Evolutionary conservation across 1,140 invertebrate genomes (phyloP).

Genomic region (Drosophila willistoni): DNA sequence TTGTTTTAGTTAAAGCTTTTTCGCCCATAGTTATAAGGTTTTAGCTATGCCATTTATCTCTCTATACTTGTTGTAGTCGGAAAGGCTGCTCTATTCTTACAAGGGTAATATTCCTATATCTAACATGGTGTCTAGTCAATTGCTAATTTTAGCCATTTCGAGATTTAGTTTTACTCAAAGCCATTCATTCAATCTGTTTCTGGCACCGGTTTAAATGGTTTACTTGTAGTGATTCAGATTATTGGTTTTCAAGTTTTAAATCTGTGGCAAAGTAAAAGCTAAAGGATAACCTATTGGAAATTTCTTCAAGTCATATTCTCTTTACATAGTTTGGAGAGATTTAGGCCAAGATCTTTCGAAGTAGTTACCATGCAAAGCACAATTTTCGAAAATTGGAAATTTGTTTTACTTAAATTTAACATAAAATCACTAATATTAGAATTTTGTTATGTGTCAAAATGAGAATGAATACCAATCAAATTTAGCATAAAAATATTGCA

Average conservation of each 20-base stretch:
- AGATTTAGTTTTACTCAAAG: too few relatives aligned
- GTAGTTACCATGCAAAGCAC: not conserved
- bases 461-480: slow-evolving; percentile 12
- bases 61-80: too few relatives aligned
- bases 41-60: too few relatives aligned
- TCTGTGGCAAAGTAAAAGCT: too few relatives aligned
- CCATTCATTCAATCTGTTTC: too few relatives aligned
- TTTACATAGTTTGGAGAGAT: too few relatives aligned
- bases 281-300: too few relatives aligned
- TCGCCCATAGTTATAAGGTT: too few relatives aligned
- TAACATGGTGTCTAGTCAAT: not conserved
- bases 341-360: not conserved
- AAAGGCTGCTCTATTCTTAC: not conserved
- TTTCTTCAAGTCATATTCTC: not conserved
- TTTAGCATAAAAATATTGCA: slow-evolving; percentile 53
- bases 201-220: too few relatives aligned
- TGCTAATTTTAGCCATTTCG: not conserved
- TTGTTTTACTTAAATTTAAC: not conserved
- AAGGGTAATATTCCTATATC: not conserved
- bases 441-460: not conserved
- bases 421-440: not conserved
- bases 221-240: not conserved
- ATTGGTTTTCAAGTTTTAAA: not conserved
- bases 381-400: not conserved
- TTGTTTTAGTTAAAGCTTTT: too few relatives aligned